Percentiles rank a stretch among this genome's conserved stretches.
Conservation (phyloP, 2,888 invertebrate species). For the Caradrina clavipalpis region DNA sequence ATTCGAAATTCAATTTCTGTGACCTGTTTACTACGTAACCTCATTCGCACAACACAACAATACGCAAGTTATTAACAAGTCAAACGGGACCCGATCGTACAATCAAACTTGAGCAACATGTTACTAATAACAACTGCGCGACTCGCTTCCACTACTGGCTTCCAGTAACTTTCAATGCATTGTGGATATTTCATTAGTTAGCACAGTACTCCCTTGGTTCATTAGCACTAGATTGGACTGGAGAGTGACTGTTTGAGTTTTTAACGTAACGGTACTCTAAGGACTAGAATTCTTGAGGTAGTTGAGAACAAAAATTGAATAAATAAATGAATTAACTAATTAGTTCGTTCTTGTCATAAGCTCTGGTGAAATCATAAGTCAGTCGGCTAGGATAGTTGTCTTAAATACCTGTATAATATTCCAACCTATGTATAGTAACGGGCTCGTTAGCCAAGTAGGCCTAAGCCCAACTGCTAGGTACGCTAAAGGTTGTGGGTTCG, state of each 20-base stretch:
- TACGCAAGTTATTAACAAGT: conserved; percentile 47
- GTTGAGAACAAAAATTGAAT: conserved; percentile 28
- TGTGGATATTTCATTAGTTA: conserved; percentile 56
- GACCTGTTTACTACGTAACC: conserved; percentile 37
- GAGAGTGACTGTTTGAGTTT: conserved; percentile 36
- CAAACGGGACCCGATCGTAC: conserved; percentile 32
- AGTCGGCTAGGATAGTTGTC: too few relatives aligned
- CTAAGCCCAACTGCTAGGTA: too few relatives aligned
- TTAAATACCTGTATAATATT: too few relatives aligned
- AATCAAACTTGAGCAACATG: conserved; percentile 53
- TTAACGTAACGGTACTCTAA: conserved; percentile 18
- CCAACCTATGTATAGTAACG: too few relatives aligned
- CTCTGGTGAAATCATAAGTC: too few relatives aligned
- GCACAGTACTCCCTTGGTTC: conserved; percentile 26
- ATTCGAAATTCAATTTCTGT: conserved; percentile 35
- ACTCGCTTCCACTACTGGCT: conserved; percentile 31
- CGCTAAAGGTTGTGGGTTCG: too few relatives aligned
- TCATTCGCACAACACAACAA: conserved; percentile 33
- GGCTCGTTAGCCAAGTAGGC: too few relatives aligned
- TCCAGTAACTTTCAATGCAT: conserved; percentile 37
- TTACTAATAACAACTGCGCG: conserved; percentile 23
- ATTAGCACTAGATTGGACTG: conserved; percentile 35
- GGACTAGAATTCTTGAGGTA: neutral
- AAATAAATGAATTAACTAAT: neutral
- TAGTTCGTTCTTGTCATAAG: too few relatives aligned